phyloP scores from a whole-genome alignment of 2,113 vertebrate species.

The Chiloscyllium plagiosum region DNA sequence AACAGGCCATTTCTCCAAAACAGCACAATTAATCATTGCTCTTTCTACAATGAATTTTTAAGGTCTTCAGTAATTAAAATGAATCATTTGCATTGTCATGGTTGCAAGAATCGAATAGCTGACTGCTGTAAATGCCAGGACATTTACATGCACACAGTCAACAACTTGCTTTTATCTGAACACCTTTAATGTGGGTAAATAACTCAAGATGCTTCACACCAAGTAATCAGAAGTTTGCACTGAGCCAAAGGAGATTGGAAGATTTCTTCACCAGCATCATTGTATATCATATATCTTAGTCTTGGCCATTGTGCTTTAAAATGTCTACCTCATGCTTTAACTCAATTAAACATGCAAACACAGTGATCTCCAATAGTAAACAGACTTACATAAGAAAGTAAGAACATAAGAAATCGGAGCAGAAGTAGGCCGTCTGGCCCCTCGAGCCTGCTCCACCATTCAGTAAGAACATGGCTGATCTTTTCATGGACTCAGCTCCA shows the following conservation, averaged over 20 bases:
- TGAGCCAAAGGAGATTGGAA: neutral
- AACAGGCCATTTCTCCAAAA: neutral
- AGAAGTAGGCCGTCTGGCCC: no score
- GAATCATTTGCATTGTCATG: neutral
- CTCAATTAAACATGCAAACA: no score
- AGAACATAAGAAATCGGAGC: no score
- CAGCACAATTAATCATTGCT: neutral
- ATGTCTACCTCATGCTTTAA: no score
- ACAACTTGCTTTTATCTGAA: neutral
- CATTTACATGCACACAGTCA: neutral
- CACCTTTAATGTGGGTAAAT: neutral
- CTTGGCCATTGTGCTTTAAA: no score
- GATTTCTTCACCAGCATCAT: no score
- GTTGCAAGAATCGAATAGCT: neutral
- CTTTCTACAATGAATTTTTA: neutral
- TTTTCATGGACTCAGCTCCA: no score
- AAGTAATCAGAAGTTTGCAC: neutral
- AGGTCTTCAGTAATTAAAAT: neutral
- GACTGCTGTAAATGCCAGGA: neutral
- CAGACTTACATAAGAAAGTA: no score
- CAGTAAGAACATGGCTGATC: no score
- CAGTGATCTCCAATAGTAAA: no score
- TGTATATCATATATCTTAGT: no score
- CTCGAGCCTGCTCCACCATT: no score
- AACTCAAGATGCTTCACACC: neutral